Conservation (phyloP, 2,113 vertebrate genomes). For the Alaudala cheleensis region DNA sequence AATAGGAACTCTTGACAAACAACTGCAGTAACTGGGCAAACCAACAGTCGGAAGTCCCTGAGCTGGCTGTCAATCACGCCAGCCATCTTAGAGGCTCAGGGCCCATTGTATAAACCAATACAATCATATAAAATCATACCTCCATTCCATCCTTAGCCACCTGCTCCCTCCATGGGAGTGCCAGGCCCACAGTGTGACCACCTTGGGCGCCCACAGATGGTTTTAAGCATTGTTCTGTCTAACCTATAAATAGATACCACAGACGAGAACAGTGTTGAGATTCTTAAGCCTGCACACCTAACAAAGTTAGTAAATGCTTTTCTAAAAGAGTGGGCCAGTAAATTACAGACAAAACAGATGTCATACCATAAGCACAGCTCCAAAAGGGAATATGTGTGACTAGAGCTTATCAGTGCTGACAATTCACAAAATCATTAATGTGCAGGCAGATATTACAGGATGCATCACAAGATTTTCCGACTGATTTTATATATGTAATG, state of each 20-base stretch:
- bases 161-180: no score
- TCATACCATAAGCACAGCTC: not conserved
- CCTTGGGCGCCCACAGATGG: no score
- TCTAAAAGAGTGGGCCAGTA: not conserved
- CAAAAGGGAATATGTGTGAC: not conserved
- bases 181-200: no score
- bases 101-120: no score
- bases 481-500: not conserved
- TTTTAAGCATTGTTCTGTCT: not conserved
- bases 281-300: not conserved
- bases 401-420: not conserved
- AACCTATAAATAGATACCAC: not conserved
- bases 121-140: no score
- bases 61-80: no score
- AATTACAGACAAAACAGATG: not conserved
- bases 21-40: no score
- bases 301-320: not conserved
- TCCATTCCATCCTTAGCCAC: no score
- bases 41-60: no score
- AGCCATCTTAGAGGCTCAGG: no score
- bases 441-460: not conserved
- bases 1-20: no score
- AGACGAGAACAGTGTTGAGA: not conserved
- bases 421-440: not conserved
- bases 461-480: accelerated